Percentiles rank a stretch among this genome's conserved stretches.
Conservation (phyloP, 23 tunicate genomes). For the Styela plicata region DNA sequence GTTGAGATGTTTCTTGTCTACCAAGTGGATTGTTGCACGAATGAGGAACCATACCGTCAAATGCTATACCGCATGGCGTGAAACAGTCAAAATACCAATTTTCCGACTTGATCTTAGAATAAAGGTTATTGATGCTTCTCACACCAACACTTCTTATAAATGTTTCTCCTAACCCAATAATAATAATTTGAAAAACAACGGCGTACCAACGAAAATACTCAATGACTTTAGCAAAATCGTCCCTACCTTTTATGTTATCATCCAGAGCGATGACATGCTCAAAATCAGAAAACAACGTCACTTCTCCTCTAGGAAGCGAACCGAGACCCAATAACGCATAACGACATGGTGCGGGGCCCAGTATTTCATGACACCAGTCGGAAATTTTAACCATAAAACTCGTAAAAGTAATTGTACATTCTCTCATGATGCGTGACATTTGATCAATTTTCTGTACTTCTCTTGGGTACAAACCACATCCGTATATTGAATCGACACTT, state of each 20-base stretch:
- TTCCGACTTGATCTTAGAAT: neutral
- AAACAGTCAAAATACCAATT: constrained; percentile 36
- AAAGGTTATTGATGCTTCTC: constrained; percentile 12
- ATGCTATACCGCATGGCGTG: constrained; percentile 30
- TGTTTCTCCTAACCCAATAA: constrained; percentile 41
- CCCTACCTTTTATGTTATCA: neutral
- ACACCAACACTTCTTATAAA: constrained; percentile 34
- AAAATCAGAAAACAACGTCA: constrained; percentile 44
- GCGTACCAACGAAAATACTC: constrained; percentile 47
- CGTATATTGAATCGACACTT: neutral
- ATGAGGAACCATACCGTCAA: constrained; percentile 47
- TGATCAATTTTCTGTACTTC: neutral
- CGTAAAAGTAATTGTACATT: neutral
- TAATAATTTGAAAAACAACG: constrained; percentile 29
- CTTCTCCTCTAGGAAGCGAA: constrained; percentile 36
- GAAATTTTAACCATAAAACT: constrained; percentile 15
- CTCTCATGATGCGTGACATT: neutral
- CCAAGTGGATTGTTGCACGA: constrained; percentile 40
- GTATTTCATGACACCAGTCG: constrained; percentile 9
- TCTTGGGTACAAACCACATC: neutral
- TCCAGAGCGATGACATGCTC: constrained; percentile 37
- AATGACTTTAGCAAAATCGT: neutral
- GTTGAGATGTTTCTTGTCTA: constrained; percentile 21
- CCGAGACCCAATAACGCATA: constrained; percentile 41
- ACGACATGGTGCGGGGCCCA: constrained; percentile 39